Base-by-base conservation (phyloP, 1,140 invertebrate genomes). In the Brachionus angularis region DNA sequence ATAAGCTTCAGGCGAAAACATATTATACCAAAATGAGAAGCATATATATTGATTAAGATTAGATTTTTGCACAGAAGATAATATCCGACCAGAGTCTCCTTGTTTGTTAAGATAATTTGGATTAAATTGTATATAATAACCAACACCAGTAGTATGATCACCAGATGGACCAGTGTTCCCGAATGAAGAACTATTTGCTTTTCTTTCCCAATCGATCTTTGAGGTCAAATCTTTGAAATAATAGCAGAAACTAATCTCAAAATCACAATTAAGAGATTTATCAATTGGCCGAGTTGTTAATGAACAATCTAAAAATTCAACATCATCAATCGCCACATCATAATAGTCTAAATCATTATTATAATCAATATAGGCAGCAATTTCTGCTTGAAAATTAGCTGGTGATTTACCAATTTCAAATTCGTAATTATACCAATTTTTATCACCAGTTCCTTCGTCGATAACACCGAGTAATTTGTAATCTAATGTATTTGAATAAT, bases 141-240 rank as follows among this genome's bases (percentile, higher is more conserved):
- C 77, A 16, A 23, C 16, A 10, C 67, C 14, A 42, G 69, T 69
- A 36, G 50, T 27, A 31, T 75, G 75, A 64, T 77, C 76, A 5
- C 34, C 47, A 10, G 42, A 46, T 18, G 75, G 75, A 8, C 76
- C 76, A 10, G 74, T 76, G 18, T 58, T 58, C 25, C 7, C 21
- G 7, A 23, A 58, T 2, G 33, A 31, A 49, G 86, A 83, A 0
- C 83, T 50, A 14, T 72, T 74, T 3, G 18, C 84, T 73, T 87
- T 88, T 16, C 86, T 83, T 8, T 72, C 82, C 89, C 89, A 91
- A 74, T 89, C 88, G 76, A 90, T 89, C 75, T 90, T 86, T 75
- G 89, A 87, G 1, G 81, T 82, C 0, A 85, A 82, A 75, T 89
- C 88, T 70, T 88, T 86, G 4, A 79, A 85, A 88, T 88, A 89